phyloP scores from a whole-genome alignment of 2,113 vertebrate species.

The Arizona elegans region DNA sequence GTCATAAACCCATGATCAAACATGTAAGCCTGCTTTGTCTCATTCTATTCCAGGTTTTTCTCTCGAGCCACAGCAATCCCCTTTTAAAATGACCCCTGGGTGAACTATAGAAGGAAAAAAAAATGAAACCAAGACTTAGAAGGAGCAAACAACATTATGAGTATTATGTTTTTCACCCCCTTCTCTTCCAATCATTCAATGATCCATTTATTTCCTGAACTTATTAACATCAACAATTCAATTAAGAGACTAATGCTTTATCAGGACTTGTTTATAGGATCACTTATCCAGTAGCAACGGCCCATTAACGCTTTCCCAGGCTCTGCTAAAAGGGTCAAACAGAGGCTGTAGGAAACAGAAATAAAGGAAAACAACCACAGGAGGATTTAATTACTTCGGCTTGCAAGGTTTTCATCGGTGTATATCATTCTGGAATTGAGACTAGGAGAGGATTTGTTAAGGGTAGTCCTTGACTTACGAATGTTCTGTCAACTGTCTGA shows the following conservation, averaged over 20 bases:
- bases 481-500: neutral
- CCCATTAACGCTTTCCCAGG: neutral
- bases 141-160: neutral
- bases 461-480: neutral
- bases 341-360: neutral
- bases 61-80: neutral
- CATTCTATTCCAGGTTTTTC: neutral
- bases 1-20: neutral
- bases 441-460: neutral
- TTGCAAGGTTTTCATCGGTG: neutral
- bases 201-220: neutral
- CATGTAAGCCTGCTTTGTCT: too few relatives aligned
- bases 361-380: neutral
- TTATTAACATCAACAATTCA: slow-evolving; percentile 17
- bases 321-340: neutral
- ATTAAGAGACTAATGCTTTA: slow-evolving; percentile 21
- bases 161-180: neutral
- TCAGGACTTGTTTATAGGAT: neutral
- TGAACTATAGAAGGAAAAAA: neutral
- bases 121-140: neutral
- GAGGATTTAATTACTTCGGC: neutral
- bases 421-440: neutral
- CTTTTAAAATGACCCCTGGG: neutral
- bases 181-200: neutral
- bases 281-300: neutral